Evolutionary conservation across 2,888 invertebrate genomes (phyloP).

Genomic region (Mystacides longicornis): DNA sequence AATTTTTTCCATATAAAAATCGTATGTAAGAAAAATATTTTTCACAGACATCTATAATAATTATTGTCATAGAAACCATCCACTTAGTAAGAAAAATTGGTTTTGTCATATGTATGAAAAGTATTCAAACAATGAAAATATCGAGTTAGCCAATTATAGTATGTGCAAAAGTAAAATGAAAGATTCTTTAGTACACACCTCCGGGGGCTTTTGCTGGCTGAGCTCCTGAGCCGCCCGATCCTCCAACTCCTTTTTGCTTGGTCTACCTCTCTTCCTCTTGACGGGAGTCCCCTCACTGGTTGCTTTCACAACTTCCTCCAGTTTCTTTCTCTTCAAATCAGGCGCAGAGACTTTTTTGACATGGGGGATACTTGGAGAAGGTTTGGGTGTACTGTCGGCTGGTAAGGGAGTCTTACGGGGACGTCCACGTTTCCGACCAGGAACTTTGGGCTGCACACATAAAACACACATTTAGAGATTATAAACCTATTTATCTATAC

Average conservation of each 20-base stretch:
- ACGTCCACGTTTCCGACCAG: slow-evolving; percentile 20
- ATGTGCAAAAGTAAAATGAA: no score
- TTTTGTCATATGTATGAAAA: no score
- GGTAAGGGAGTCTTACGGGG: slow-evolving; percentile 20
- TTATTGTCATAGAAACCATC: no score
- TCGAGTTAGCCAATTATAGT: no score
- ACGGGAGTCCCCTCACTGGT: neutral
- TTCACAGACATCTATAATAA: no score
- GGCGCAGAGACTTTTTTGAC: neutral
- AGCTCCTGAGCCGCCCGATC: neutral
- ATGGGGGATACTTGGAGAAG: neutral
- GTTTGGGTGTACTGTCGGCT: neutral
- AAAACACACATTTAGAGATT: no score
- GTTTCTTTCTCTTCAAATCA: neutral
- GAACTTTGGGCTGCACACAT: neutral
- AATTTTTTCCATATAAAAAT: no score
- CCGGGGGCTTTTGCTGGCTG: no score
- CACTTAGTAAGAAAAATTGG: no score
- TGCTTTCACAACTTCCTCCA: neutral
- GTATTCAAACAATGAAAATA: no score
- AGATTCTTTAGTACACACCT: no score
- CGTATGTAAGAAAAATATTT: no score
- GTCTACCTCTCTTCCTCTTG: slow-evolving; percentile 11
- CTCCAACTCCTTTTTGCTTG: neutral
- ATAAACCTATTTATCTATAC: neutral